Evolutionary conservation across 35 echinoderm and acorn worm genomes (phyloP).

Genomic region (Heliocidaris tuberculata): DNA sequence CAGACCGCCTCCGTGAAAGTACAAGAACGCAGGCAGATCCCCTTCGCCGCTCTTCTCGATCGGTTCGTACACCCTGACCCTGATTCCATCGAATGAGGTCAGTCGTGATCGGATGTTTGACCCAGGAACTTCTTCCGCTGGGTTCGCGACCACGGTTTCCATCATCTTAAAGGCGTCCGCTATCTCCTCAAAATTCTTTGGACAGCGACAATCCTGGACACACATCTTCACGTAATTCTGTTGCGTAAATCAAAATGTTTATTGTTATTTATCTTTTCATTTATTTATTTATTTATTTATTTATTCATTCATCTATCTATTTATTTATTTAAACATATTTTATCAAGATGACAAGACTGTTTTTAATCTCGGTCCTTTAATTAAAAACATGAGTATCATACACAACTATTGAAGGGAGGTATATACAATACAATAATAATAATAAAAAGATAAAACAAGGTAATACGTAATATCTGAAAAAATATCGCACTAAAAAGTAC

Average conservation of each 20-base stretch:
- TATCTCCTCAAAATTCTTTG: not conserved
- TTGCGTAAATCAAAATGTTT: not conserved
- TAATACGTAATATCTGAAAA: no score
- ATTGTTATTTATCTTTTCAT: no score
- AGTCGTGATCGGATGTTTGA: constrained; percentile 45
- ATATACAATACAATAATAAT: no score
- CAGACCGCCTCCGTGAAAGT: constrained; percentile 78
- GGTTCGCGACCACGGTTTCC: not conserved
- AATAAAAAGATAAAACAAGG: no score
- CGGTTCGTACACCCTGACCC: constrained; percentile 73
- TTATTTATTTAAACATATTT: no score
- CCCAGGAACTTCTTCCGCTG: constrained; percentile 33
- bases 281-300: no score
- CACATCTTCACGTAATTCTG: constrained; percentile 40
- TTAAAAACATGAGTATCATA: no score
- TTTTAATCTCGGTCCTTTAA: no score
- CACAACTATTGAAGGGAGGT: no score
- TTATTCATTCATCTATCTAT: no score
- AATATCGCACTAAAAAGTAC: no score
- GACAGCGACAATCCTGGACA: not conserved
- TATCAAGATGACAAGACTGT: no score
- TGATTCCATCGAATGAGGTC: constrained; percentile 61
- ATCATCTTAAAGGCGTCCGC: not conserved
- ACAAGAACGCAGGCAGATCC: constrained; percentile 60
- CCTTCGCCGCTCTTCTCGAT: not conserved